Evolutionary conservation across 2,888 invertebrate species (phyloP), one percentile per base, ranked within the genome.

Genomic region (Trilocha varians): DNA sequence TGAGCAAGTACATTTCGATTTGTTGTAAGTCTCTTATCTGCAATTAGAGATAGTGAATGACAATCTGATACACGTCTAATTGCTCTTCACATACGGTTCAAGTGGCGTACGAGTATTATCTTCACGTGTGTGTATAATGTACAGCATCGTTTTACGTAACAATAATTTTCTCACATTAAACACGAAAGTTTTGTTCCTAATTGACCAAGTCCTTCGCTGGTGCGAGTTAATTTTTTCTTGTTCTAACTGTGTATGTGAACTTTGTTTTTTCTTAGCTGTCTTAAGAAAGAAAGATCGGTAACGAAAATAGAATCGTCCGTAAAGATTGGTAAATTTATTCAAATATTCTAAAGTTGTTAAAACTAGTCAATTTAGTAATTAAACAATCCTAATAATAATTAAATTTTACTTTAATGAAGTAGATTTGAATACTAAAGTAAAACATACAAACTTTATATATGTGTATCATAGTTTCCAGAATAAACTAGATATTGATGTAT

Each of bases 11-110:
- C 70, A 70, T 70, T 67, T 71, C 62, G 64, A 69, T 69, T 70
- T 73, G 66, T 73, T 72, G 68, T 70, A 66, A 67, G 57, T 59
- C 55, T 69, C 62, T 70, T 71, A 71, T 70, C 52, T 50, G 52
- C 62, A 71, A 73, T 74, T 70, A 74, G 67, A 71, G 73, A 63
- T 61, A 53, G 57, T 62, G 62, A 64, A 67, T 70, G 66, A 68
- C 76, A 68, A 69, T 69, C 56, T 52, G 53, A 70, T 73, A 78
- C 75, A 77, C 79, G 79, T 79, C 78, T 72, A 72, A 76, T 67
- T 53, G 61, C 65, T 74, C 72, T 71, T 68, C 69, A 69, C 51
- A 40, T 16, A 42, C 51, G 45, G 54, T 53, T 61, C 53, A 62
- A 66, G 63, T 62, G 57, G 25, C 51, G 52, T 49, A 38, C 46